These are phyloP conservation scores for Hirtodrosophila duncani DNA, from an alignment of 2,888 invertebrate genomes.

Conservation along the genomic window DNA sequence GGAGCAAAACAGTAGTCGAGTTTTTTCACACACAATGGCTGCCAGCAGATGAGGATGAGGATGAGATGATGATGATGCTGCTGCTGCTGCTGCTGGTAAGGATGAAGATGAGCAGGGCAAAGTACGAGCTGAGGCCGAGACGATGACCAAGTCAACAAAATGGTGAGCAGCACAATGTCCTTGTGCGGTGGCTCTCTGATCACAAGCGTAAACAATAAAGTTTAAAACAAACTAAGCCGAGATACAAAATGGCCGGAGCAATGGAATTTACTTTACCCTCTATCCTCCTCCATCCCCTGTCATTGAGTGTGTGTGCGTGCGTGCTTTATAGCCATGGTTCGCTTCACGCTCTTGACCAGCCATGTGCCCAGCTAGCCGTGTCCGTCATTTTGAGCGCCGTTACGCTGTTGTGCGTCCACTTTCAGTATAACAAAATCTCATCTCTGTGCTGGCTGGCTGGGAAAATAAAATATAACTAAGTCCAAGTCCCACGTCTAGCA, in stretches of 20 bases:
- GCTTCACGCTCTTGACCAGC: constrained; percentile 68
- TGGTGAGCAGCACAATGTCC: constrained; percentile 22
- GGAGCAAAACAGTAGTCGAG: too few species aligned
- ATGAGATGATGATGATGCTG: constrained; percentile 1
- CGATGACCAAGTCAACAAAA: constrained; percentile 45
- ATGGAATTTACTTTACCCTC: constrained; percentile 59
- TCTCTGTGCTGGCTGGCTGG: constrained; percentile 52
- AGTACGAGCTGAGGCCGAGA: constrained; percentile 9
- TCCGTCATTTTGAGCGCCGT: constrained; percentile 71
- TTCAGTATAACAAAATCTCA: constrained; percentile 52
- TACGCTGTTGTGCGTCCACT: constrained; percentile 50
- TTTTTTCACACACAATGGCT: constrained; percentile 61
- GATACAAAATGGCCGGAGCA: constrained; percentile 66
- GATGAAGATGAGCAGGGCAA: constrained; percentile 2
- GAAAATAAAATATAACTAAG: constrained; percentile 14
- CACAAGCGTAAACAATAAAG: constrained; percentile 75
- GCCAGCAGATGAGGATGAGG: constrained; percentile 15
- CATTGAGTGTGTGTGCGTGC: constrained; percentile 30
- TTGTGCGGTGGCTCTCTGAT: constrained; percentile 48
- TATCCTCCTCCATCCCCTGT: constrained; percentile 4
- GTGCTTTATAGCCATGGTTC: constrained; percentile 56
- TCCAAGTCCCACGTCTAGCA: constrained; percentile 14
- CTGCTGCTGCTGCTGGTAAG: neutral
- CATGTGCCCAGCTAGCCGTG: constrained; percentile 70
- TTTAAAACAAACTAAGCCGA: constrained; percentile 70